A percentile compares a stretch with the other conserved stretches of the same genome.
These are phyloP conservation scores for Nansenia antarctica DNA, from an alignment of 2,113 vertebrate species.

Conservation along the genomic window DNA sequence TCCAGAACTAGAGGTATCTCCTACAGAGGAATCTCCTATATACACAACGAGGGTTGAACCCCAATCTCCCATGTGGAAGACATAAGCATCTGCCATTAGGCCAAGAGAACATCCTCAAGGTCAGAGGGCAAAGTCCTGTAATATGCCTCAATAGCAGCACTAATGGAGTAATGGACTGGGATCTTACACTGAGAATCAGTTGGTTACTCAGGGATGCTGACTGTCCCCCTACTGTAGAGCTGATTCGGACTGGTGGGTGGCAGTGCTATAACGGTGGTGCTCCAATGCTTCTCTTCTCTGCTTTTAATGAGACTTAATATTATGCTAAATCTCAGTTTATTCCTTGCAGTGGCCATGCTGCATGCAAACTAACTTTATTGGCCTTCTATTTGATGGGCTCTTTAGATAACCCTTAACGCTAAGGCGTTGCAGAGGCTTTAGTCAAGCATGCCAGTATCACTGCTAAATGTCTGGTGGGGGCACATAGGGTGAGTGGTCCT, in stretches of 20 bases:
- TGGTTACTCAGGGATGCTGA: not conserved
- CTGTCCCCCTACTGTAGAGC: not conserved
- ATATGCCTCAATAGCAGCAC: not conserved
- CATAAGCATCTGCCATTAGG: too few relatives aligned
- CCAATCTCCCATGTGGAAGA: too few relatives aligned
- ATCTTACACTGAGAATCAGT: too few relatives aligned
- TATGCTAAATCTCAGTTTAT: slow-evolving; percentile 16
- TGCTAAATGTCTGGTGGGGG: not conserved
- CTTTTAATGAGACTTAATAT: slow-evolving; percentile 17
- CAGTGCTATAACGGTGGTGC: not conserved
- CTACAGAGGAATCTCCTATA: too few relatives aligned
- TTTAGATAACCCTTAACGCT: not conserved
- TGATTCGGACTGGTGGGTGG: not conserved
- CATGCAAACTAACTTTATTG: slow-evolving; percentile 6
- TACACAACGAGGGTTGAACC: too few relatives aligned
- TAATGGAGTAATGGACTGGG: not conserved
- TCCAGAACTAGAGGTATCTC: too few relatives aligned
- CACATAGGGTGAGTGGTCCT: not conserved
- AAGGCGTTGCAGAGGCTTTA: not conserved
- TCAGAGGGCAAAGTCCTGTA: too few relatives aligned
- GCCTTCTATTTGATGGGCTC: slow-evolving; percentile 9
- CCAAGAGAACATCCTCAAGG: too few relatives aligned
- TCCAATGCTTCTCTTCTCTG: not conserved
- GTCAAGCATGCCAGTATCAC: not conserved
- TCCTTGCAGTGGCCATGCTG: not conserved